Evolutionary conservation across 2,888 invertebrate species (phyloP).

Genomic region (Xanthorhoe designata): DNA sequence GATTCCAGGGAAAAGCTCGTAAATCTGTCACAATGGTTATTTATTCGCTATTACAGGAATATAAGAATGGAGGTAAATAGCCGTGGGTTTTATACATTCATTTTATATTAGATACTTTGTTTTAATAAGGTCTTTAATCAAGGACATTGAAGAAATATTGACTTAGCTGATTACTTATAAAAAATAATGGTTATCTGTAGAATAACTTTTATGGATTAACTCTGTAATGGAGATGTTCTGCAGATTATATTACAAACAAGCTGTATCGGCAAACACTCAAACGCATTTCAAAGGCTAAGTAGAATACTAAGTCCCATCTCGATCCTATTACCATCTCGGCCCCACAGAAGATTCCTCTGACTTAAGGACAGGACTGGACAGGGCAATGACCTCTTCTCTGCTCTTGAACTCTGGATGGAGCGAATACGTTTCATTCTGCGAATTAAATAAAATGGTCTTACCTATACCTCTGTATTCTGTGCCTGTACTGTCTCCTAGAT

Average conservation of each 20-base stretch:
- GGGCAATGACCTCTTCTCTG: constrained; percentile 4
- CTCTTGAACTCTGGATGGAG: constrained; percentile 10
- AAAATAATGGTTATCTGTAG: too few relatives aligned
- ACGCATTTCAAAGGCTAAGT: too few relatives aligned
- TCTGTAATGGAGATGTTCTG: too few relatives aligned
- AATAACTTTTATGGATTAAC: too few relatives aligned
- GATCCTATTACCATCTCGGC: too few relatives aligned
- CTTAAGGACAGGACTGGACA: background rate
- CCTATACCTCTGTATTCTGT: too few relatives aligned
- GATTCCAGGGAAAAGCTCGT: constrained; percentile 13
- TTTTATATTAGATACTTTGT: constrained; percentile 3
- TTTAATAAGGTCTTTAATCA: background rate
- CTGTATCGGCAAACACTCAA: too few relatives aligned
- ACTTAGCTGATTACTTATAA: too few relatives aligned
- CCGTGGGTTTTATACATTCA: background rate
- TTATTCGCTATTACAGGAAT: constrained; percentile 21
- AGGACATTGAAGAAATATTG: too few relatives aligned
- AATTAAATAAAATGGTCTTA: constrained; percentile 13
- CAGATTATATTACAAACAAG: too few relatives aligned
- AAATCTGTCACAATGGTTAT: constrained; percentile 21
- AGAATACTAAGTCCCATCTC: too few relatives aligned
- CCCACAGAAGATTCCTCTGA: background rate
- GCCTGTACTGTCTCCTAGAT: constrained; percentile 1
- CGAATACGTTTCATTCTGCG: constrained; percentile 6
- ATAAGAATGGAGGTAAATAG: constrained; percentile 16